phyloP scores from a whole-genome alignment of 2,888 invertebrate genomes.

The Laspeyria flexula region DNA sequence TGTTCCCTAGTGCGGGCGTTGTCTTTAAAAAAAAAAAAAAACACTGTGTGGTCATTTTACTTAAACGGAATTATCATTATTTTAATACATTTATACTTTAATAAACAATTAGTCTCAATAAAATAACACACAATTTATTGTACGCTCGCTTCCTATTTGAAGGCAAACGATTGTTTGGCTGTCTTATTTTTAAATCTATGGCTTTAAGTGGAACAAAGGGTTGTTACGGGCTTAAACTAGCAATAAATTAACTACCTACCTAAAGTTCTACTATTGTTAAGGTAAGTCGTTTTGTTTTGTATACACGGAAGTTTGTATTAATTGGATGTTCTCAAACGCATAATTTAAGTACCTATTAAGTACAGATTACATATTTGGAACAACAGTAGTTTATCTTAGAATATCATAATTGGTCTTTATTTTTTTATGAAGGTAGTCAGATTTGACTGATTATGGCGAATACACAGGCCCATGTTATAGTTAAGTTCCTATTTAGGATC shows the following conservation, averaged over 20 bases:
- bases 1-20: no score
- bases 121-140: neutral
- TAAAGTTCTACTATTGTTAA: conserved; percentile 24
- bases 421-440: no score
- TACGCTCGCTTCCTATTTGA: neutral
- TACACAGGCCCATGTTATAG: no score
- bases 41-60: no score
- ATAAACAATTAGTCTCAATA: neutral
- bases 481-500: no score
- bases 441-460: no score
- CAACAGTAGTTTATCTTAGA: conserved; percentile 20
- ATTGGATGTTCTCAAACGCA: conserved; percentile 20
- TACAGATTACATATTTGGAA: conserved; percentile 12
- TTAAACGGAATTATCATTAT: no score
- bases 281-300: conserved; percentile 11
- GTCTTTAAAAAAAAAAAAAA: no score
- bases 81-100: no score
- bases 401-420: neutral
- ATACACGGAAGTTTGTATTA: conserved; percentile 25
- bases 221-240: neutral
- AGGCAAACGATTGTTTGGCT: neutral
- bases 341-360: conserved; percentile 14
- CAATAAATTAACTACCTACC: conserved; percentile 22
- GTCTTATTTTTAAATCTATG: conserved; percentile 8
- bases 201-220: conserved; percentile 13